Evolutionary conservation across 2,888 invertebrate genomes (phyloP).

Genomic region (Biston betularia): DNA sequence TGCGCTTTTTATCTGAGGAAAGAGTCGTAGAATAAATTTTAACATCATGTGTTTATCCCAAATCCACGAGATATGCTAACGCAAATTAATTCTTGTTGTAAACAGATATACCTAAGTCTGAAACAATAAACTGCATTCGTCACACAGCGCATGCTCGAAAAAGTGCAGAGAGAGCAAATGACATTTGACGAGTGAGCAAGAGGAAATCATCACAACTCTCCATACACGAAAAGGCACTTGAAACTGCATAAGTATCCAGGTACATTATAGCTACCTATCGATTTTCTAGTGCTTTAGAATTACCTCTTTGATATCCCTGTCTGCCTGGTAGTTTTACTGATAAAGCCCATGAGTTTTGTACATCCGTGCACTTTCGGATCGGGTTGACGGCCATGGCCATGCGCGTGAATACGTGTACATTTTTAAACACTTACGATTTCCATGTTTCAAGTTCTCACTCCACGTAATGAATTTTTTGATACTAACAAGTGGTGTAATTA

Average conservation of each 20-base stretch:
- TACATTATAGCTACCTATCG: not conserved
- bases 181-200: conserved; percentile 9
- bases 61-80: no score
- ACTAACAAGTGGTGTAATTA: no score
- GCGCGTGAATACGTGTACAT: no score
- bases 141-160: conserved; percentile 36
- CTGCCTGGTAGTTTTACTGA: conserved; percentile 7
- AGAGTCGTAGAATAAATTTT: no score
- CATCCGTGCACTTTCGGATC: no score
- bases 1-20: no score
- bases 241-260: not conserved
- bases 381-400: no score
- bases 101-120: not conserved
- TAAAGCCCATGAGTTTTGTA: not conserved
- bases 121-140: conserved; percentile 23
- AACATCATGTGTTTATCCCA: no score
- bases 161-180: conserved; percentile 8
- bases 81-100: no score
- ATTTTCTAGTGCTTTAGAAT: not conserved
- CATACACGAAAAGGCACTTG: conserved; percentile 4
- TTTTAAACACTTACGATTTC: no score
- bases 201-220: conserved; percentile 4
- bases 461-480: no score
- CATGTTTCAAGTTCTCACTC: no score
- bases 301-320: conserved; percentile 2